Conservation (phyloP, 2,888 invertebrate species). For the Sicus ferrugineus region DNA sequence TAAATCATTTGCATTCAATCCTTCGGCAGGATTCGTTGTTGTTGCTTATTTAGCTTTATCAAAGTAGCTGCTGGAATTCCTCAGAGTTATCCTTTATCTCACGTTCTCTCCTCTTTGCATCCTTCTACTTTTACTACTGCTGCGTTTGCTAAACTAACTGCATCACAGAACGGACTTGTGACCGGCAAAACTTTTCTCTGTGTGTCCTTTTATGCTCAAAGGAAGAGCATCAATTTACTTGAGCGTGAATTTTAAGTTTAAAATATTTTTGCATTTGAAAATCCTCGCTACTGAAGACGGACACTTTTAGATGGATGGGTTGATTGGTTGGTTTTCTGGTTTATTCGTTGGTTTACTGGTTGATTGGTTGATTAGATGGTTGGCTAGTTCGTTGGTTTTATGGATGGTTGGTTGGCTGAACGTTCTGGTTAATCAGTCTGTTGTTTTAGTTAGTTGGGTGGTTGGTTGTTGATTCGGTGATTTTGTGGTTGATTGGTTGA, state of each 20-base stretch:
- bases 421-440: too few species aligned
- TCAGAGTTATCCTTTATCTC: too few species aligned
- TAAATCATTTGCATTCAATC: too few species aligned
- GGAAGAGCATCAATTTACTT: conserved; percentile 13
- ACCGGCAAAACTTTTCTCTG: background rate
- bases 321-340: background rate
- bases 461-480: too few species aligned
- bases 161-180: background rate
- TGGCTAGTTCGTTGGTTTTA: too few species aligned
- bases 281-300: background rate
- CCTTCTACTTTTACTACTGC: background rate
- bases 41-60: background rate
- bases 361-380: background rate
- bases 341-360: background rate
- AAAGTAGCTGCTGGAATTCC: too few species aligned
- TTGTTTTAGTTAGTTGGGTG: too few species aligned
- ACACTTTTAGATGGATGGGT: background rate
- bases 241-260: conserved; percentile 26
- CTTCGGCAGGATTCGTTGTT: background rate
- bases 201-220: conserved; percentile 23
- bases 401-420: too few species aligned
- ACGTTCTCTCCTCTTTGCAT: background rate
- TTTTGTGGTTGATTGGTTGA: too few species aligned
- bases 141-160: background rate
- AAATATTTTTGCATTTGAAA: conserved; percentile 11